Evolutionary conservation across 2,888 invertebrate genomes (phyloP).

Genomic region (Acanthoscelides obtectus): DNA sequence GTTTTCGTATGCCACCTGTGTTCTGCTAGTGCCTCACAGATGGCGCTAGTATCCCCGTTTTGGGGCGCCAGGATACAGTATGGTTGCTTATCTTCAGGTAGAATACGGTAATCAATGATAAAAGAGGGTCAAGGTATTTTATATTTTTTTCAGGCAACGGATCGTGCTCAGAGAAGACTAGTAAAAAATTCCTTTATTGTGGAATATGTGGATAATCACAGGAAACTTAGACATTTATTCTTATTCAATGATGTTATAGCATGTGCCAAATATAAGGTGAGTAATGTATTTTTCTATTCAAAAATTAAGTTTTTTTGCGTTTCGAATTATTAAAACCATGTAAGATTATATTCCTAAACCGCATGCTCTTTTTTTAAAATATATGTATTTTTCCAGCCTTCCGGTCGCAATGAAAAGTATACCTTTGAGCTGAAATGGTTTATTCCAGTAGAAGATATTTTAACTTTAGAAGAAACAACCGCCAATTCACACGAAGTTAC

Average conservation of each 20-base stretch:
- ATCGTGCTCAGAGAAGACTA: conserved; percentile 78
- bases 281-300: conserved; percentile 1
- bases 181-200: conserved; percentile 94
- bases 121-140: too few relatives aligned
- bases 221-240: conserved; percentile 88
- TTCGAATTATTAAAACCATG: too few relatives aligned
- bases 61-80: too few relatives aligned
- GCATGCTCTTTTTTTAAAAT: too few relatives aligned
- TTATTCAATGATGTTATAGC: conserved; percentile 93
- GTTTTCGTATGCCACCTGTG: too few relatives aligned
- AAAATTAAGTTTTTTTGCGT: too few relatives aligned
- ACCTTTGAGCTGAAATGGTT: conserved; percentile 93
- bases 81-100: too few relatives aligned
- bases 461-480: conserved; percentile 65
- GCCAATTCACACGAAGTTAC: conserved; percentile 69
- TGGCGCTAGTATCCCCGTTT: too few relatives aligned
- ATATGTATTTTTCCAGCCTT: conserved; percentile 53
- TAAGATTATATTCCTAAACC: too few relatives aligned
- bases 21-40: too few relatives aligned
- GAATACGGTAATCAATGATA: too few relatives aligned
- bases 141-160: conserved; percentile 67
- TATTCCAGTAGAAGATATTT: conserved; percentile 79
- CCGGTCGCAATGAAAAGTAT: conserved; percentile 76
- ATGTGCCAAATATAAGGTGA: conserved; percentile 86
- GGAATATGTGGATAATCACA: conserved; percentile 80